A percentile compares a stretch with the other conserved stretches of the same genome.
These are phyloP conservation scores for Drosophila sulfurigaster DNA, from an alignment of 1,140 invertebrate species.

Conservation along the genomic window DNA sequence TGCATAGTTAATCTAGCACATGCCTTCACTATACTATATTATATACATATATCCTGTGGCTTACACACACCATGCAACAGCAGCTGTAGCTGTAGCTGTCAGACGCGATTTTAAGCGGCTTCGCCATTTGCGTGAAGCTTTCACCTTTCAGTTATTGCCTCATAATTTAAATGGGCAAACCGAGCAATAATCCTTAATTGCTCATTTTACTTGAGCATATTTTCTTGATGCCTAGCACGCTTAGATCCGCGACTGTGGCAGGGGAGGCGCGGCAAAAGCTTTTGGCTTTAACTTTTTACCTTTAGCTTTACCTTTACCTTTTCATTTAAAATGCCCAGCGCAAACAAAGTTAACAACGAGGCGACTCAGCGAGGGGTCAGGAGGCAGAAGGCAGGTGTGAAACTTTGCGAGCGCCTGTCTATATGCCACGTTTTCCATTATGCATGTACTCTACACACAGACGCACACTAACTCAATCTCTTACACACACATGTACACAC, in stretches of 20 bases:
- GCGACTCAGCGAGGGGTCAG: background rate
- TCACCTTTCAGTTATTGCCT: slow-evolving; percentile 48
- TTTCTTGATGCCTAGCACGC: slow-evolving; percentile 50
- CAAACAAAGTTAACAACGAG: slow-evolving; percentile 70
- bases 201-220: slow-evolving; percentile 81
- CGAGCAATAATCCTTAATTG: slow-evolving; percentile 82
- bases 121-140: slow-evolving; percentile 18
- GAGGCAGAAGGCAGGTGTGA: slow-evolving; percentile 51
- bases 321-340: slow-evolving; percentile 80
- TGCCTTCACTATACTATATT: slow-evolving; percentile 4
- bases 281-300: slow-evolving; percentile 44
- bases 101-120: slow-evolving; percentile 32
- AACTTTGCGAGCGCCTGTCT: slow-evolving; percentile 61
- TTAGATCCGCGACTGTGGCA: background rate
- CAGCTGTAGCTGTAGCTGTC: slow-evolving; percentile 30
- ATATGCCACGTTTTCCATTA: slow-evolving; percentile 66
- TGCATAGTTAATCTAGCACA: slow-evolving; percentile 31
- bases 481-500: slow-evolving; percentile 14
- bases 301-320: slow-evolving; percentile 55
- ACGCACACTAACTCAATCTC: slow-evolving; percentile 28
- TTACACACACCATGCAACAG: slow-evolving; percentile 8
- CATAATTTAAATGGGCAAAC: slow-evolving; percentile 77
- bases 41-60: slow-evolving; percentile 18
- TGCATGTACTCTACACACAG: slow-evolving; percentile 55
- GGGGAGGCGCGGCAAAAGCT: slow-evolving; percentile 1